Conservation (phyloP, 2,888 invertebrate genomes). For the Torymus tubicola region DNA sequence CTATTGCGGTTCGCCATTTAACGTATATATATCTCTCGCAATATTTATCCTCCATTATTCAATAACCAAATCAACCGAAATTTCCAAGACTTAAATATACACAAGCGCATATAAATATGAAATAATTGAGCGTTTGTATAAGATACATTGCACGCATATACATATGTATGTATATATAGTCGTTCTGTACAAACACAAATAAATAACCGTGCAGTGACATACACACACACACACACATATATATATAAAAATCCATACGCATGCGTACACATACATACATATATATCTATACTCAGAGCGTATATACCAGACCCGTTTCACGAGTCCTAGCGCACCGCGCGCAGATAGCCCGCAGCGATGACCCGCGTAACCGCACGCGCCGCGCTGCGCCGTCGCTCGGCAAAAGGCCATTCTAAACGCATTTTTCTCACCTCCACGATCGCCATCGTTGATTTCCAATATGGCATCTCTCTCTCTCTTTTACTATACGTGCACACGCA, state of each 20-base stretch:
- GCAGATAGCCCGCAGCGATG: conserved; percentile 43
- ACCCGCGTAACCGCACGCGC: conserved; percentile 25
- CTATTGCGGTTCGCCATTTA: too few relatives aligned
- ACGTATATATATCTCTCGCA: too few relatives aligned
- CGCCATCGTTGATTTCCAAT: conserved; percentile 30
- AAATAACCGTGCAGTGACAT: background rate
- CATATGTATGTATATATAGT: too few relatives aligned
- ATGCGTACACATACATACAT: background rate
- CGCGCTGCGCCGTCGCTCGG: background rate
- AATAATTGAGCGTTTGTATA: too few relatives aligned
- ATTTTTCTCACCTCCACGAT: conserved; percentile 35
- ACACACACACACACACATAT: background rate
- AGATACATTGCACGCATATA: too few relatives aligned
- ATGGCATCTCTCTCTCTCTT: background rate
- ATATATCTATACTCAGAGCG: background rate
- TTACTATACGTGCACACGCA: too few relatives aligned
- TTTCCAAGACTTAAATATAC: too few relatives aligned
- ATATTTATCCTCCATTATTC: too few relatives aligned
- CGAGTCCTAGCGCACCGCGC: background rate
- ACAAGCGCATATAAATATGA: too few relatives aligned
- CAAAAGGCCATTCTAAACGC: conserved; percentile 31
- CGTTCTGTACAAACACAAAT: background rate
- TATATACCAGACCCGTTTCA: conserved; percentile 11
- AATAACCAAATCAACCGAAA: too few relatives aligned
- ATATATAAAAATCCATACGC: background rate